Conservation (phyloP, 2,888 invertebrate genomes). For the Hololepta plana region DNA sequence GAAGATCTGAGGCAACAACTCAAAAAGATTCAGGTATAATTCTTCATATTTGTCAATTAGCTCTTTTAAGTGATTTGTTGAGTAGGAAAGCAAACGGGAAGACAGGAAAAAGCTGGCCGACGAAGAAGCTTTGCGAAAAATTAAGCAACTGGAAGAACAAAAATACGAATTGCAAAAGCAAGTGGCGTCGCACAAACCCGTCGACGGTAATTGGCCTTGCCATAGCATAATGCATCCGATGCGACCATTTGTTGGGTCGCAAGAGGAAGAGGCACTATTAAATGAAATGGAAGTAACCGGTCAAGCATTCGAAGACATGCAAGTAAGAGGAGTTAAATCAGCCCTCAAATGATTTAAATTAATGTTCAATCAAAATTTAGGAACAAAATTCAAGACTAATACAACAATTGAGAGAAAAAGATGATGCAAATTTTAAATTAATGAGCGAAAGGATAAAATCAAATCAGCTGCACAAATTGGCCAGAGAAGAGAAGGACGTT, state of each 20-base stretch:
- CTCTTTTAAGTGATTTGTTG: constrained; percentile 3
- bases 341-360: not conserved
- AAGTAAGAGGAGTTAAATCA: constrained; percentile 32
- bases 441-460: constrained; percentile 96
- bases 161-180: constrained; percentile 84
- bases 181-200: constrained; percentile 69
- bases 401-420: constrained; percentile 89
- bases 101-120: constrained; percentile 81
- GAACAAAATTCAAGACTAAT: constrained; percentile 92
- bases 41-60: constrained; percentile 1
- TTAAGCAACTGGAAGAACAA: constrained; percentile 86
- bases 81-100: constrained; percentile 76
- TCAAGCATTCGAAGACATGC: constrained; percentile 98
- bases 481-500: constrained; percentile 87
- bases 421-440: constrained; percentile 95
- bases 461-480: constrained; percentile 85
- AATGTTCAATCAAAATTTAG: constrained; percentile 9
- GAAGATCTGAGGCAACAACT: constrained; percentile 76
- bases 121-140: constrained; percentile 85
- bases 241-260: constrained; percentile 53
- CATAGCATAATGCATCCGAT: constrained; percentile 30
- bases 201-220: constrained; percentile 28
- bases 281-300: constrained; percentile 99
- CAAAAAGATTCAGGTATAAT: constrained; percentile 59
- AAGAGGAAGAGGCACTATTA: constrained; percentile 87